phyloP scores from a whole-genome alignment of 2,113 vertebrate genomes.

The Pipa parva region DNA sequence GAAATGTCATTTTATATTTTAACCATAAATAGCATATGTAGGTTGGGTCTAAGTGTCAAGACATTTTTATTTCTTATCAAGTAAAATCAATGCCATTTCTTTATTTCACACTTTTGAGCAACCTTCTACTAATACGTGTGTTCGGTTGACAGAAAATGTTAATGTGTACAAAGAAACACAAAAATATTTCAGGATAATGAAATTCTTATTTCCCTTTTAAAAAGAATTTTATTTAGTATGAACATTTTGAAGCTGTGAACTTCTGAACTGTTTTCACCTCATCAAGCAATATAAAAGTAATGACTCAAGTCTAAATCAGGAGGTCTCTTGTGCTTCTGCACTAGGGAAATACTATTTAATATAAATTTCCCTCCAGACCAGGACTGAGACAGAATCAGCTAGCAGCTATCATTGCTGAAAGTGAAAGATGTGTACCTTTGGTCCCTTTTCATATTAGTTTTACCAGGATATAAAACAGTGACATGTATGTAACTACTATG shows the following conservation, averaged over 20 bases:
- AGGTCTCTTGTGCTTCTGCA: constrained; percentile 1
- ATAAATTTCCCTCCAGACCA: constrained; percentile 27
- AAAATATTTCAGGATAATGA: not conserved
- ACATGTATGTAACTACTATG: not conserved
- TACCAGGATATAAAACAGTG: not conserved
- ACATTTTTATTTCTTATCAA: too few relatives aligned
- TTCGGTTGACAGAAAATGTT: not conserved
- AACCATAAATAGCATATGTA: too few relatives aligned
- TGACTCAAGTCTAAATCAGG: constrained; percentile 11
- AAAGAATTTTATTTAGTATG: constrained; percentile 13
- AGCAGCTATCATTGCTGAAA: constrained; percentile 14
- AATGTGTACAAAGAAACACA: not conserved
- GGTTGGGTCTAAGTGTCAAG: too few relatives aligned
- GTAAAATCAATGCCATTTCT: too few relatives aligned
- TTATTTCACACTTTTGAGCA: not conserved
- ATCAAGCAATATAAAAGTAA: constrained; percentile 30
- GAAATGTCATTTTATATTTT: too few relatives aligned
- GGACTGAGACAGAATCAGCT: constrained; percentile 15
- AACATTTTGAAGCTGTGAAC: constrained; percentile 12
- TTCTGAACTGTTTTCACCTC: constrained; percentile 26
- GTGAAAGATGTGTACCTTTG: constrained; percentile 1
- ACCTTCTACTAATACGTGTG: not conserved
- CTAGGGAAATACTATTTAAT: constrained; percentile 22
- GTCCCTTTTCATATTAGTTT: not conserved
- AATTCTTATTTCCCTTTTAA: constrained; percentile 1